These are phyloP conservation scores for Siphlonurus alternatus DNA, from an alignment of 2,888 invertebrate species.

Conservation along the genomic window DNA sequence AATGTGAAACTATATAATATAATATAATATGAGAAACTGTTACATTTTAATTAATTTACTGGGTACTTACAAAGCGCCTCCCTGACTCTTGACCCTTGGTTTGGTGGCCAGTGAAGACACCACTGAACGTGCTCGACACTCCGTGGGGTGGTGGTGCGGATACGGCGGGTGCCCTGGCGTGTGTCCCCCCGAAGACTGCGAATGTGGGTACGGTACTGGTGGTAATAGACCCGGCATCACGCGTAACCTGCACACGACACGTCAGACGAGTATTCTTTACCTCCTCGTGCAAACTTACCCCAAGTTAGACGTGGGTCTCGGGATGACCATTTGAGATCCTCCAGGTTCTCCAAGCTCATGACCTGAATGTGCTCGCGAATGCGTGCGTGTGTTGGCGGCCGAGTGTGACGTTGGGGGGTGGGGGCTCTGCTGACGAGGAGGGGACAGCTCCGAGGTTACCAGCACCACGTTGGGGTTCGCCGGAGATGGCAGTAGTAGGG, in stretches of 20 bases:
- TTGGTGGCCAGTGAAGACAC: not conserved
- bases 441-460: constrained; percentile 50
- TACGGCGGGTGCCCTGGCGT: constrained; percentile 21
- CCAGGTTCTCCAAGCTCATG: constrained; percentile 30
- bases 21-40: too few relatives aligned
- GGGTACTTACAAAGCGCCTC: not conserved
- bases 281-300: not conserved
- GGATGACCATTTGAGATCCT: constrained; percentile 29
- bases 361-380: constrained; percentile 12
- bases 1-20: too few relatives aligned
- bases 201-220: not conserved
- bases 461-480: constrained; percentile 56
- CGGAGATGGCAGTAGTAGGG: constrained; percentile 49
- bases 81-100: not conserved
- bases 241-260: not conserved
- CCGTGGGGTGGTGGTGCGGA: constrained; percentile 21
- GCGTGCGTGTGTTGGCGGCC: constrained; percentile 26
- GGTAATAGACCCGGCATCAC: not conserved
- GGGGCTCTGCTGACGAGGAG: constrained; percentile 28
- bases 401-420: constrained; percentile 49
- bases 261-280: not conserved
- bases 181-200: not conserved
- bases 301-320: constrained; percentile 30
- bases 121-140: constrained; percentile 20
- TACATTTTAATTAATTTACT: too few relatives aligned